Base-by-base conservation (phyloP, 2,797 vertebrate genomes). In the Lindbergichthys nudifrons region DNA sequence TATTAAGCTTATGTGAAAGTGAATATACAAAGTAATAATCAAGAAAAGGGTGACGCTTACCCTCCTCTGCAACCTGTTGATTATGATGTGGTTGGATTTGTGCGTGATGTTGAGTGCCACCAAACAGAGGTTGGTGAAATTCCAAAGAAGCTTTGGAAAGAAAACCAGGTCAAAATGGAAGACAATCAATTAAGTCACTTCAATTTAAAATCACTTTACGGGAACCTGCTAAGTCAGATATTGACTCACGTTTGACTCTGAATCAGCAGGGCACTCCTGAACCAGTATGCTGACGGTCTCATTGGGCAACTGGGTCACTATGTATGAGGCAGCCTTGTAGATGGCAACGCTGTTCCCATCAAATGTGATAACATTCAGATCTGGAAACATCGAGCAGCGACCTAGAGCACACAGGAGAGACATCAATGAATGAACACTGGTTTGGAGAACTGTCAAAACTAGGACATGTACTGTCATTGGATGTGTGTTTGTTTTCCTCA, bases 321-420 rank as follows among this genome's bases (percentile, higher is more conserved):
- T 75, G 43, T 97, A 99, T 1, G 96, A 94, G 46, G 97, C 97
- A 48, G 97, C 97, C 83, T 98, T 98, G 92, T 95, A 98, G 81
- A 99, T 83, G 59, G 96, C 96, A 68, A 95, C 87, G 0, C 94
- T 94, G 91, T 94, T 96, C 48, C 98, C 98, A 79, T 99, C 97
- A 41, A 98, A 99, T 1, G 97, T 99, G 77, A 99, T 95, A 9
- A 99, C 89, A 64, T 96, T 98, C 79, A 99, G 90, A 88, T 99
- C 98, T 0, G 97, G 96, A 85, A 99, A 98, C 87, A 99, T 63
- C 0, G 98, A 97, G 87, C 97, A 99, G 63, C 97, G 97, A 92
- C 98, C 98, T 99, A 85, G 0, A 77, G 63, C 47, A 41, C 12
- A 82, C 42, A 47, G 21, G 12, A 60, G 64, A 69, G 10, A 48